Conservation (phyloP, 2,888 invertebrate species). For the Leucophenga montana region DNA sequence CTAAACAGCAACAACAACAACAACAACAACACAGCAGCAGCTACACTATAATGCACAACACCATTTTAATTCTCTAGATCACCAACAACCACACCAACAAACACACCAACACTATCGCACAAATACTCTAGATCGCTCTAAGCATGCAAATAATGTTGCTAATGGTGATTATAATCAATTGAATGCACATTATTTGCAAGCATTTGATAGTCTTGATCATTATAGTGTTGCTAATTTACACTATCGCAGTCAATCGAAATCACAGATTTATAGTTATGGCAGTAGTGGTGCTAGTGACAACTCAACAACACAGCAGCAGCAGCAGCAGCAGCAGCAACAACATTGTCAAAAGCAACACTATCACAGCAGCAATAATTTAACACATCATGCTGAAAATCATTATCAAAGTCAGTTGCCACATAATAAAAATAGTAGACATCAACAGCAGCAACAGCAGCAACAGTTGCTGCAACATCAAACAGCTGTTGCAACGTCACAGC, state of each 20-base stretch:
- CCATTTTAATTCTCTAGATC: conserved; percentile 65
- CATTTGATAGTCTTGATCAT: conserved; percentile 69
- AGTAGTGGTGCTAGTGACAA: conserved; percentile 63
- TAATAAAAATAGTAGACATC: conserved; percentile 47
- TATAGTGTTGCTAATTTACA: conserved; percentile 68
- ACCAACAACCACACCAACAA: conserved; percentile 31
- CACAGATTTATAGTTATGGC: conserved; percentile 68
- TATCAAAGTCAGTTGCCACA: conserved; percentile 35
- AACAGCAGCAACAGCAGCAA: conserved; percentile 46
- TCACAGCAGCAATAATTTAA: conserved; percentile 48
- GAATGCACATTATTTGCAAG: conserved; percentile 69
- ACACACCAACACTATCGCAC: conserved; percentile 44
- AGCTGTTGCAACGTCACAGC: conserved; percentile 26
- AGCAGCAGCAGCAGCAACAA: conserved; percentile 50
- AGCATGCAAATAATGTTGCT: conserved; percentile 22
- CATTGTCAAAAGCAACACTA: conserved; percentile 59
- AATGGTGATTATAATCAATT: conserved; percentile 64
- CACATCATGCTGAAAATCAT: conserved; percentile 17
- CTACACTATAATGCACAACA: conserved; percentile 52
- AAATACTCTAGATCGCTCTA: conserved; percentile 60
- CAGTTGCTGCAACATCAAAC: conserved; percentile 6
- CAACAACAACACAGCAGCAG: conserved; percentile 2
- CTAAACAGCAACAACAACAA: conserved; percentile 47
- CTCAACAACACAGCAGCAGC: conserved; percentile 50
- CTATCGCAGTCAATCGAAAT: conserved; percentile 69